Evolutionary conservation across 2,797 vertebrate genomes (phyloP).

Genomic region (Distichodus sexfasciatus): DNA sequence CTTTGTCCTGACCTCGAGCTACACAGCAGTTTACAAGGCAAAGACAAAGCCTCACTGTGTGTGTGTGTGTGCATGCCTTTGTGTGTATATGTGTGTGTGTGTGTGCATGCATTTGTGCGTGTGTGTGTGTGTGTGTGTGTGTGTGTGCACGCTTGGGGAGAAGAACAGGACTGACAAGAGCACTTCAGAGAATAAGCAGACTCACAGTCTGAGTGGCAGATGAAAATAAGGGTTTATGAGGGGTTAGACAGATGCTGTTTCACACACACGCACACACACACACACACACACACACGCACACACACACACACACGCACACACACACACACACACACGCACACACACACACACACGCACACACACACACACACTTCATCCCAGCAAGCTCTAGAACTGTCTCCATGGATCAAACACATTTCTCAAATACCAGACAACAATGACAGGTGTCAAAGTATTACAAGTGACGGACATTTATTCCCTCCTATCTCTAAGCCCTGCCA

Average conservation of each 20-base stretch:
- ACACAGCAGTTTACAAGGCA: neutral
- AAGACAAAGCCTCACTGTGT: conserved; percentile 16
- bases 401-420: conserved; percentile 43
- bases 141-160: conserved; percentile 47
- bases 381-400: conserved; percentile 8
- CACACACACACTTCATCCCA: neutral
- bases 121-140: conserved; percentile 19
- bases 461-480: conserved; percentile 15
- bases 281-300: conserved; percentile 3
- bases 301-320: conserved; percentile 5
- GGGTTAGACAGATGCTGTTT: conserved; percentile 11
- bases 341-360: conserved; percentile 14
- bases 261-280: neutral
- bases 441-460: conserved; percentile 36
- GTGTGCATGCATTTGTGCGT: conserved; percentile 22
- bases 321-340: conserved; percentile 22
- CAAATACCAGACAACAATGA: conserved; percentile 36
- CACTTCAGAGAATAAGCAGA: conserved; percentile 30
- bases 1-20: neutral
- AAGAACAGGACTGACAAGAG: conserved; percentile 15
- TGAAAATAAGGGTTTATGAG: conserved; percentile 21
- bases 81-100: conserved; percentile 34
- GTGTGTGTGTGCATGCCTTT: conserved; percentile 29
- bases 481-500: conserved; percentile 20
- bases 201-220: conserved; percentile 16